phyloP scores from a whole-genome alignment of 2,888 invertebrate species.

The Cryptocheilus praepositus region DNA sequence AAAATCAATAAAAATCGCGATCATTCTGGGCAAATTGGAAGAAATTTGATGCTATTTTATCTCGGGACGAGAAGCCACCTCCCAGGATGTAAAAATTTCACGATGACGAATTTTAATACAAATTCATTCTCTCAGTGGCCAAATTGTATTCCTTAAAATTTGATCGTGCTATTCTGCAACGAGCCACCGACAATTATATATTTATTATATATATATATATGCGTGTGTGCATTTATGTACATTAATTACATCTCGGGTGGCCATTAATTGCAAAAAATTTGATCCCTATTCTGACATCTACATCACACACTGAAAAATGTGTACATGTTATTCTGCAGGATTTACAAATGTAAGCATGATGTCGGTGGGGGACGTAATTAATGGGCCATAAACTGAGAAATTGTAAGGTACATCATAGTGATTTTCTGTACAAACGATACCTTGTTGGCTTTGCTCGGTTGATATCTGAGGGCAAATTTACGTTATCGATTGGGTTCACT shows the following conservation, averaged over 20 bases:
- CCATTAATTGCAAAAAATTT: constrained; percentile 45
- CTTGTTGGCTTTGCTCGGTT: no score
- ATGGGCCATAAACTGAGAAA: no score
- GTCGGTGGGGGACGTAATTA: no score
- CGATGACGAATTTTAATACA: constrained; percentile 37
- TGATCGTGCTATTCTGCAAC: constrained; percentile 41
- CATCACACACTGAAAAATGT: constrained; percentile 25
- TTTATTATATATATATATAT: constrained; percentile 31
- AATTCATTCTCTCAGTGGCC: constrained; percentile 14
- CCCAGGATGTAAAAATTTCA: constrained; percentile 64
- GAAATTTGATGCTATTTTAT: constrained; percentile 31
- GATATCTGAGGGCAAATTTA: no score
- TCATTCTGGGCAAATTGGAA: no score
- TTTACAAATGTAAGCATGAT: no score
- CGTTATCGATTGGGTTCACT: no score
- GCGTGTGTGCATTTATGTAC: constrained; percentile 43
- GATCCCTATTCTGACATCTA: constrained; percentile 57
- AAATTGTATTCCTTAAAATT: constrained; percentile 63
- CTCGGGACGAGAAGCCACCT: constrained; percentile 50
- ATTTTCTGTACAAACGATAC: no score
- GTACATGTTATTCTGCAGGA: no score
- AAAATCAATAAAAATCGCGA: background rate
- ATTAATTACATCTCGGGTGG: constrained; percentile 57
- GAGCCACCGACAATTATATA: no score
- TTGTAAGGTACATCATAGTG: no score